These are phyloP conservation scores for Pteropus rufus DNA, from an alignment of 2,797 vertebrate species.

Conservation along the genomic window DNA sequence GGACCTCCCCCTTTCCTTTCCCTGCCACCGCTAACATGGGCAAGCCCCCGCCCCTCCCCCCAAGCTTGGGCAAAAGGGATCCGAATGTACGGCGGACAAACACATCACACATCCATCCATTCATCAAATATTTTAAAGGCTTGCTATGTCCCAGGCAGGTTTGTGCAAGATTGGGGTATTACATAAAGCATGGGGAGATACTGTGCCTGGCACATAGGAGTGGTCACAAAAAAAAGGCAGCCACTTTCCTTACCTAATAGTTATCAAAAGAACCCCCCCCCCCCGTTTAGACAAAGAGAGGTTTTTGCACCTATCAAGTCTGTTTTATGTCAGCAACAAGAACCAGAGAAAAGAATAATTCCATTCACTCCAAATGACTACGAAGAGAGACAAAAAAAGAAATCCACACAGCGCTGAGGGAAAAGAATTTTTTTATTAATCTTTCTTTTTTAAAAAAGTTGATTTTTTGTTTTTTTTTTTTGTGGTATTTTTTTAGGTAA, in stretches of 20 bases:
- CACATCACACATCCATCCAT: background rate
- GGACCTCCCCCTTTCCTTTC: too few species aligned
- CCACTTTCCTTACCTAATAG: too few species aligned
- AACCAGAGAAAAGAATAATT: background rate
- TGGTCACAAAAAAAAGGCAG: background rate
- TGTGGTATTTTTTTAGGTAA: constrained; percentile 64
- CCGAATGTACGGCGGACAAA: background rate
- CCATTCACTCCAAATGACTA: background rate
- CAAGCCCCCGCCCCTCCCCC: background rate
- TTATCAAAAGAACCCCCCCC: background rate
- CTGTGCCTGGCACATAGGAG: accelerated
- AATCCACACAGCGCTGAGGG: constrained; percentile 74
- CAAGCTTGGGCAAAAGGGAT: background rate
- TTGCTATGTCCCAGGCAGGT: background rate
- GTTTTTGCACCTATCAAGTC: background rate
- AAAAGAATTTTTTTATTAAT: constrained; percentile 67
- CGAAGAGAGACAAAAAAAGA: constrained; percentile 35
- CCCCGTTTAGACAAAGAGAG: background rate
- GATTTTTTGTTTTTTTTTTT: background rate
- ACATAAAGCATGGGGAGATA: background rate
- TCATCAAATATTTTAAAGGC: background rate
- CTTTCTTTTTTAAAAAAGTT: constrained; percentile 75
- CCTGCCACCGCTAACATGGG: accelerated
- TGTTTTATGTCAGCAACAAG: background rate
- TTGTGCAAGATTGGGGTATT: background rate